Evolutionary conservation across 2,797 vertebrate species (phyloP).

Genomic region (Triplophysa bombifrons): DNA sequence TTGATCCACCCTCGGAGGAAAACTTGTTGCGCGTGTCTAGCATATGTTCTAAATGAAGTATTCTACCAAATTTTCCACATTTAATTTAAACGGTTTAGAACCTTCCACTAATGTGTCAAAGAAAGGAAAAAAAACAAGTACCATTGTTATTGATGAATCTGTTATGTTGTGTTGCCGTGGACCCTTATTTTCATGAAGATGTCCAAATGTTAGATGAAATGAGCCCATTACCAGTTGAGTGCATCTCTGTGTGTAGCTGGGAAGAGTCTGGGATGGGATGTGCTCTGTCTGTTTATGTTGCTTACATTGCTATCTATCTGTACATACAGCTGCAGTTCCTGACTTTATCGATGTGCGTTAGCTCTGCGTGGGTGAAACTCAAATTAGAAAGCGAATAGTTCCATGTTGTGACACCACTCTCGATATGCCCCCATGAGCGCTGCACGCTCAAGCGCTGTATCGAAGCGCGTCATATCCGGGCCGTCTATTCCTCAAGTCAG

Average conservation of each 20-base stretch:
- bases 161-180: constrained; percentile 36
- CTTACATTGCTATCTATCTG: constrained; percentile 59
- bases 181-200: constrained; percentile 49
- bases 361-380: constrained; percentile 47
- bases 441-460: constrained; percentile 33
- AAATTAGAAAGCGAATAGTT: constrained; percentile 9
- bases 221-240: constrained; percentile 40
- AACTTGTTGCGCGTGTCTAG: constrained; percentile 35
- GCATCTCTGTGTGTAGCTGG: constrained; percentile 39
- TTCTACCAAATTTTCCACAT: constrained; percentile 37
- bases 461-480: constrained; percentile 38
- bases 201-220: constrained; percentile 37
- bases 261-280: constrained; percentile 47
- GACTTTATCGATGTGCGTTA: constrained; percentile 59
- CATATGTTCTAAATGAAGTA: constrained; percentile 49
- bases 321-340: constrained; percentile 61
- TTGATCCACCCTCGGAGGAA: constrained; percentile 57
- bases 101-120: constrained; percentile 34
- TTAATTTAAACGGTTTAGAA: constrained; percentile 53
- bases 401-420: constrained; percentile 3
- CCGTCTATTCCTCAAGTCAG: constrained; percentile 11
- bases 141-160: constrained; percentile 40
- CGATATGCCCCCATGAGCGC: neutral
- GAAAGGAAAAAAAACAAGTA: constrained; percentile 21
- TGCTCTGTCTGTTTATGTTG: constrained; percentile 56